phyloP scores from a whole-genome alignment of 2,113 vertebrate genomes.

The Carassius carassius region DNA sequence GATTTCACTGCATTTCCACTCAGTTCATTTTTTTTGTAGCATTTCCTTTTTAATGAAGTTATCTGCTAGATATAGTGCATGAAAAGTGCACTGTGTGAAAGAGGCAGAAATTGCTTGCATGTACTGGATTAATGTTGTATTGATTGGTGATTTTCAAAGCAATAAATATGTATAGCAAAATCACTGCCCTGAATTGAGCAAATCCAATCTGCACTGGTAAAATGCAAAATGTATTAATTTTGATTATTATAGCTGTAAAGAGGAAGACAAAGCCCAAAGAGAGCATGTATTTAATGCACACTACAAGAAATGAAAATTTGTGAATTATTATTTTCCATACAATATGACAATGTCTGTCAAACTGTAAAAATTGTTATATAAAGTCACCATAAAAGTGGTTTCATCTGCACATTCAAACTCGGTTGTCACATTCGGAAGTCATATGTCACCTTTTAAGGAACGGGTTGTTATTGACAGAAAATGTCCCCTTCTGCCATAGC shows the following conservation, averaged over 20 bases:
- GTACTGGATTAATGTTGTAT: conserved; percentile 15
- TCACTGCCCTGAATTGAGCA: background rate
- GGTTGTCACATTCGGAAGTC: too few relatives aligned
- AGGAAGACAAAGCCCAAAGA: background rate
- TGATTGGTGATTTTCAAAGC: background rate
- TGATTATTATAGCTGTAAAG: background rate
- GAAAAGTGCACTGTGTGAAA: conserved; percentile 19
- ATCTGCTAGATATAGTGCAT: background rate
- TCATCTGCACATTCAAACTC: too few relatives aligned
- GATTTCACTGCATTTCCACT: conserved; percentile 10
- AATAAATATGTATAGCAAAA: conserved; percentile 2
- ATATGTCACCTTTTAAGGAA: background rate
- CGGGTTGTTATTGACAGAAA: background rate
- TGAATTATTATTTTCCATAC: background rate
- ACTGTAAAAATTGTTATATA: background rate
- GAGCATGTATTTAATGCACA: background rate
- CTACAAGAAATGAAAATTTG: too few relatives aligned
- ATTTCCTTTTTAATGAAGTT: conserved; percentile 17
- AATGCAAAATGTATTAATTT: background rate
- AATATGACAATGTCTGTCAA: background rate
- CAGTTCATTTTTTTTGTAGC: conserved; percentile 1
- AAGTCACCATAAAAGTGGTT: background rate
- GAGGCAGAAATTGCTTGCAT: background rate
- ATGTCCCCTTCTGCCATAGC: background rate
- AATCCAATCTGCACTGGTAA: background rate